Percentiles rank a stretch among this genome's conserved stretches.
Evolutionary conservation across 2,888 invertebrate species (phyloP).

Genomic region (Harmothoe impar): DNA sequence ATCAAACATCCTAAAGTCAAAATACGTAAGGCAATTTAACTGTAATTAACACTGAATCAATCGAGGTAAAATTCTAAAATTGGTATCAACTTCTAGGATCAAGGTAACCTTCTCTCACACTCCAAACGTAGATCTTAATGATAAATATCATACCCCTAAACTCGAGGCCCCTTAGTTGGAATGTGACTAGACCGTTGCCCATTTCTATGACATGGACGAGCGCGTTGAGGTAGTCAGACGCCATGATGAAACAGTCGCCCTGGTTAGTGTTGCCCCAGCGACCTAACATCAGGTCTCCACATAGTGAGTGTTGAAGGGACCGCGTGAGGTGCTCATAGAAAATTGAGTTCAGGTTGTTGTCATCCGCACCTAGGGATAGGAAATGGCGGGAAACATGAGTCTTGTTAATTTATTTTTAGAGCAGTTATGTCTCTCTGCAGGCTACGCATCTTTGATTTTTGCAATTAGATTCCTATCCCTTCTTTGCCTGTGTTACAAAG

Average conservation of each 20-base stretch:
- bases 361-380: constrained; percentile 88
- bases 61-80: no score
- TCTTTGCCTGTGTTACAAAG: no score
- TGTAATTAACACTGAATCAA: no score
- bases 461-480: no score
- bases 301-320: constrained; percentile 96
- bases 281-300: constrained; percentile 84
- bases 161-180: constrained; percentile 97
- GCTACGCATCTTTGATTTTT: neutral
- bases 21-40: no score
- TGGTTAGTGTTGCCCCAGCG: constrained; percentile 98
- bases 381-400: no score
- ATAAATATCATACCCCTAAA: constrained; percentile 88
- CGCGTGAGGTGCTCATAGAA: constrained; percentile 99
- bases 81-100: no score
- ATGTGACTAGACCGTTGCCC: constrained; percentile 98
- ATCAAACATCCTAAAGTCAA: no score
- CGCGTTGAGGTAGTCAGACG: constrained; percentile 98
- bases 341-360: constrained; percentile 99
- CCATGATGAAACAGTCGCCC: constrained; percentile 98
- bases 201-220: constrained; percentile 98
- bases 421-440: neutral
- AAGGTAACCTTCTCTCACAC: no score
- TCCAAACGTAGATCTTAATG: no score
- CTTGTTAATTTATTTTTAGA: neutral